Base-by-base conservation (phyloP, 2,113 vertebrate species). In the Tiliqua scincoides region DNA sequence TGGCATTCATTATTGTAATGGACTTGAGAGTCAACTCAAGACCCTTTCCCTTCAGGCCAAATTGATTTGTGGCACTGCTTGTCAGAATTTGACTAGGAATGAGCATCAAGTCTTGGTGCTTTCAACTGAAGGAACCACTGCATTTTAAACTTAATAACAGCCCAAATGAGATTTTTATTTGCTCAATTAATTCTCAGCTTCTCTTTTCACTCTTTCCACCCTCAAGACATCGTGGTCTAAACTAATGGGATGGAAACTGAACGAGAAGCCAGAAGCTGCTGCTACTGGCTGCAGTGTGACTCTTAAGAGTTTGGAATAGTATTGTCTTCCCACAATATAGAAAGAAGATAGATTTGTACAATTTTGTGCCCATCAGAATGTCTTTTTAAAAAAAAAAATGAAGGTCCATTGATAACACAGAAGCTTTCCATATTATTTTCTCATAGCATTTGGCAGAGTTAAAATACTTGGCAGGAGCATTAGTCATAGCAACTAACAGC, bases 61-160 rank as follows among this genome's bases (percentile, higher is more conserved):
- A 21, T 52, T 88, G 87, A 91, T 89, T 86, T 93, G 87, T 43
- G 40, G 77, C n/a, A 79, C 76, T 67, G 76, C 88, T 90, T 87
- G 85, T 65, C 78, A 85, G 80, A 20, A 67, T 92, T 92, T 91
- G 48, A 6, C 67, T 52, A 88, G 14, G 17, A 57, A 72, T 68
- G 57, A 85, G 65, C 74, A 83, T 54, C 89, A 89, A 85, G 6
- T 57, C 3, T 54, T 71, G 67, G 20, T 83, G 63, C 80, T 94
- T 89, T 93, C 85, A 85, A 2, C 11, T 84, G 80, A 54, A 84
- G 27, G 80, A 89, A 20, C 0, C n/a, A n/a, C 84, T 59, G 21
- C 70, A 76, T 84, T 85, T 92, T 85, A 89, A 89, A 79, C 12
- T 57, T 59, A 74, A 85, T 54, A 78, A 67, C 52, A 85, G 82